Evolutionary conservation across 1,140 invertebrate genomes (phyloP).

Genomic region (Ganaspis sp.): DNA sequence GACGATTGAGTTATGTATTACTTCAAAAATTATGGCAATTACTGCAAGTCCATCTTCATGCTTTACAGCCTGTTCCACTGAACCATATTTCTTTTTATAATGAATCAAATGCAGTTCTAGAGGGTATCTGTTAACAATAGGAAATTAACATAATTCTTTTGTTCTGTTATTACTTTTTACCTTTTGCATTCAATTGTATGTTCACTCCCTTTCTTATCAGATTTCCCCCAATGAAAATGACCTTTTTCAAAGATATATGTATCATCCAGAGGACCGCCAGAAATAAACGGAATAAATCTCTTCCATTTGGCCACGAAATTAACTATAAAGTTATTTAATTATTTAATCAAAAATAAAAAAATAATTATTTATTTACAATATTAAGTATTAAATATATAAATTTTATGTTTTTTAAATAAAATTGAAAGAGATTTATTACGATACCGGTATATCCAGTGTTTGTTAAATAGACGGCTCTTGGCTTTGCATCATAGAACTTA

Average conservation of each 20-base stretch:
- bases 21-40: neutral
- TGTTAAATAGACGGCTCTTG: neutral
- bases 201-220: neutral
- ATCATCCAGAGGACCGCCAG: neutral
- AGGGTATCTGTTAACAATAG: neutral
- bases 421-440: neutral
- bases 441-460: slow-evolving; percentile 1
- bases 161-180: neutral
- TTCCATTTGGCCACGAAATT: neutral
- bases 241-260: neutral
- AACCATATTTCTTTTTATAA: neutral
- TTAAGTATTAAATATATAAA: neutral
- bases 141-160: neutral
- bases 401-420: too few relatives aligned
- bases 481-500: neutral
- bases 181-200: neutral
- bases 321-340: neutral
- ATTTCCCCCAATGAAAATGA: slow-evolving; percentile 3
- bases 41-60: neutral
- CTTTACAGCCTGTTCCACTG: neutral
- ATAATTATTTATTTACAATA: neutral
- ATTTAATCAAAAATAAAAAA: neutral
- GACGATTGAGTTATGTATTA: neutral
- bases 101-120: neutral
- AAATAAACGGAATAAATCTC: neutral